These are phyloP conservation scores for Sebastes oblongus DNA, from an alignment of 2,797 vertebrate species.

Conservation along the genomic window DNA sequence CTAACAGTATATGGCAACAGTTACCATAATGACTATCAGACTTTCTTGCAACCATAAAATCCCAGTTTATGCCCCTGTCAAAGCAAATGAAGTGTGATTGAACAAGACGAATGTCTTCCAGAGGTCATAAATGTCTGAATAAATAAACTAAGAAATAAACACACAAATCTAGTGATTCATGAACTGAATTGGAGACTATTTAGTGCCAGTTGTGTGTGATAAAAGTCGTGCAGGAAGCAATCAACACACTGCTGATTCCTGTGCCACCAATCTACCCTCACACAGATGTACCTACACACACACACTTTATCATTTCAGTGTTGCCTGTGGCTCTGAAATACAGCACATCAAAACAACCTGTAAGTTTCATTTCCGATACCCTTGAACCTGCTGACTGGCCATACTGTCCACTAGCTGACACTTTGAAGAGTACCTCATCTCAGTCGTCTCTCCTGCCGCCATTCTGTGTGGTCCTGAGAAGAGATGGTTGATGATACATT, in stretches of 20 bases:
- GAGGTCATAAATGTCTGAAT: background rate
- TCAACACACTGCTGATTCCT: slow-evolving; percentile 58
- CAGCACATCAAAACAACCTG: slow-evolving; percentile 83
- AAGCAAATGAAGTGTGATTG: background rate
- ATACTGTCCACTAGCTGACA: slow-evolving; percentile 65
- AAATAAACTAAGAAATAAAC: background rate
- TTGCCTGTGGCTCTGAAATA: slow-evolving; percentile 79
- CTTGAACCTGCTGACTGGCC: slow-evolving; percentile 79
- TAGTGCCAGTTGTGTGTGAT: slow-evolving; percentile 32
- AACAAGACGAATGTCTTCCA: background rate
- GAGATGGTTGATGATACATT: slow-evolving; percentile 18
- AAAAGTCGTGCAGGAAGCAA: slow-evolving; percentile 60
- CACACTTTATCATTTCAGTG: slow-evolving; percentile 69
- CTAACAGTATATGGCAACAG: background rate
- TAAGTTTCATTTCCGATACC: slow-evolving; percentile 73
- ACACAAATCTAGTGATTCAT: background rate
- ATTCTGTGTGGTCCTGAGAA: slow-evolving; percentile 38
- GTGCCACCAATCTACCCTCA: slow-evolving; percentile 48
- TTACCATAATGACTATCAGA: background rate
- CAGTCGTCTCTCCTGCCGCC: slow-evolving; percentile 29
- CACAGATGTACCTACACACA: slow-evolving; percentile 19
- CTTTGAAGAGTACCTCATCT: slow-evolving; percentile 74
- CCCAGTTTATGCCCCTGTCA: background rate
- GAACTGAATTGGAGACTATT: slow-evolving; percentile 13
- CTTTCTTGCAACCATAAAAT: background rate